Conservation (phyloP, 2,888 invertebrate species). For the Drosophila mercatorum region DNA sequence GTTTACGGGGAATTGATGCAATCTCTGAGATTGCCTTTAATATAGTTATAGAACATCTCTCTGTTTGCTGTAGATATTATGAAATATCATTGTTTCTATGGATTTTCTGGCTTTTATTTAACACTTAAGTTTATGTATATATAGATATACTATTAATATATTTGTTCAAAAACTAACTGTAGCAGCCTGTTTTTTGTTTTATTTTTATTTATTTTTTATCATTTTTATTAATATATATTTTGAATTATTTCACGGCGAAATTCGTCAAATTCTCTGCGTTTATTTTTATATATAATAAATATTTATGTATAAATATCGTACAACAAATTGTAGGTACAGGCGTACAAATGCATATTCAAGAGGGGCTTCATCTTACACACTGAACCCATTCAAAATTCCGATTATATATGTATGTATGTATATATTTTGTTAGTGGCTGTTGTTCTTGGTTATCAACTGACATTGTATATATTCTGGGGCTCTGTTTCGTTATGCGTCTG, state of each 20-base stretch:
- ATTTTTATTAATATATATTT: neutral
- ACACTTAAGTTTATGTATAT: conserved; percentile 4
- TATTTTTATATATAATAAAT: conserved; percentile 40
- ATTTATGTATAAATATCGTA: conserved; percentile 38
- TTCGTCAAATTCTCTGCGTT: conserved; percentile 46
- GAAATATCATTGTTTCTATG: conserved; percentile 11
- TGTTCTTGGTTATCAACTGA: neutral
- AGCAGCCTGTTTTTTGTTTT: conserved; percentile 31
- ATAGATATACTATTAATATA: neutral
- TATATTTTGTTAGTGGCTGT: neutral
- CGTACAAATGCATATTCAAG: conserved; percentile 54
- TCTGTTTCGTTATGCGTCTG: neutral
- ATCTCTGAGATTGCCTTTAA: conserved; percentile 61
- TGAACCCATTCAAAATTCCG: conserved; percentile 8
- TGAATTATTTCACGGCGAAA: conserved; percentile 43
- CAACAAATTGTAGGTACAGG: conserved; percentile 40
- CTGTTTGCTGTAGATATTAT: conserved; percentile 19
- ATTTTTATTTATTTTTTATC: neutral
- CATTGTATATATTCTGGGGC: conserved; percentile 6
- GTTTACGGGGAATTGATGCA: conserved; percentile 40
- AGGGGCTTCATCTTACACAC: conserved; percentile 11
- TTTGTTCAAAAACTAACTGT: conserved; percentile 17
- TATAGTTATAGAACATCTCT: conserved; percentile 42
- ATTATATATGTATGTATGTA: neutral
- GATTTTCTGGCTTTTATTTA: neutral